These are phyloP conservation scores for Phodopus roborovskii DNA, from an alignment of 2,113 vertebrate genomes.

Conservation along the genomic window DNA sequence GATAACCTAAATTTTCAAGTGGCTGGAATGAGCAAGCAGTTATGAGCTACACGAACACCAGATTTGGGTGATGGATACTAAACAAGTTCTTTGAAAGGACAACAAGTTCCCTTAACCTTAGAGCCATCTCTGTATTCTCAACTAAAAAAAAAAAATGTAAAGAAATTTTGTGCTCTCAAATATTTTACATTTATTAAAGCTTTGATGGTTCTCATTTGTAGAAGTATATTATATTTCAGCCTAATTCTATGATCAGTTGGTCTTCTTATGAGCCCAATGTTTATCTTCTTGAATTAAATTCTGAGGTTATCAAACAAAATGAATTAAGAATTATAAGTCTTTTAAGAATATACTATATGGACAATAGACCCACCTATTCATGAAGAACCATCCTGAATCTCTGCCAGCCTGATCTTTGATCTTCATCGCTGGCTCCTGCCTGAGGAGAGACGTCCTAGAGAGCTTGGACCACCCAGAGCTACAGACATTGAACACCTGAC, in stretches of 20 bases:
- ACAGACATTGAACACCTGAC: no score
- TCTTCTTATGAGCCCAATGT: neutral
- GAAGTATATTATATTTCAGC: accelerated
- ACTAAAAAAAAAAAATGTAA: neutral
- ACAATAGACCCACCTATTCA: no score
- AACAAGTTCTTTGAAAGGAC: neutral
- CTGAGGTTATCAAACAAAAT: neutral
- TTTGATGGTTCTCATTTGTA: neutral
- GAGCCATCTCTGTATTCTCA: neutral
- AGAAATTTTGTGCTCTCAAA: neutral
- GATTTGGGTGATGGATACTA: neutral
- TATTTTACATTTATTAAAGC: neutral
- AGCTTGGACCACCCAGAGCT: no score
- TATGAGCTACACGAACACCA: neutral
- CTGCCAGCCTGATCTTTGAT: no score
- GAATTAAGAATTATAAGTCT: neutral
- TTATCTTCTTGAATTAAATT: neutral
- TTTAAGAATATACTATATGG: neutral
- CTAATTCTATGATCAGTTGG: neutral
- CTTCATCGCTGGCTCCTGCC: no score
- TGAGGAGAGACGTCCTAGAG: no score
- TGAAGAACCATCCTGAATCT: no score
- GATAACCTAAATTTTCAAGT: neutral
- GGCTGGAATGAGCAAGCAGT: neutral
- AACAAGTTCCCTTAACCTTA: neutral